Evolutionary conservation across 2,113 vertebrate species (phyloP), one percentile per base, ranked within the genome.

Genomic region (Mohoua ochrocephala): DNA sequence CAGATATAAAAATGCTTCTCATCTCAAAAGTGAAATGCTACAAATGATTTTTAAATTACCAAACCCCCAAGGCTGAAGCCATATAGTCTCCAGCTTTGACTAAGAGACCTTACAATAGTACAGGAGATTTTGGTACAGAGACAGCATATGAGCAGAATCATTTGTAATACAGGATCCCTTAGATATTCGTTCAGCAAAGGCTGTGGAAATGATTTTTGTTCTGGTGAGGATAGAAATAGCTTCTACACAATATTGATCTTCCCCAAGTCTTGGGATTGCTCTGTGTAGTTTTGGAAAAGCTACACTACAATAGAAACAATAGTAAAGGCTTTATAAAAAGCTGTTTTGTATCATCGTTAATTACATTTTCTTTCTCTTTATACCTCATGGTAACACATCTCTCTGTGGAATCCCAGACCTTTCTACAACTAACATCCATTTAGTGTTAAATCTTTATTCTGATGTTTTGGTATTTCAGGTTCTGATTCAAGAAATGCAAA

Each of bases 21-120:
- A 68, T 92, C 80, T 92, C 64, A 75, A 28, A 69, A 95, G 63
- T 23, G 67, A 93, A 93, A 86, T 84, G 77, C 27, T 89, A 87
- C 23, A 89, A 84, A 71, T 64, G 37, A 89, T 83, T 96, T 89
- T 90, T 89, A 85, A 69, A 80, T 90, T 59, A 86, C 30, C 44
- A 87, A 60, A 18, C 24, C 61, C 35, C 91, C 6, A 49, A 67
- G 64, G 56, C 61, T 93, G 41, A 64, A 77, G 35, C n/a, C 15
- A 31, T 19, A 12, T 6, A 82, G 42, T 71, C 82, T 71, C 35
- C 35, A 92, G n/a, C 47, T 81, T 78, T 67, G 16, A 59, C 63
- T 89, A 60, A 68, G 39, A 65, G 57, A 80, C 41, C 50, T 81
- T 44, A 71, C 22, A 93, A 23, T 70, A 79, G 37, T 94, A 67